Base-by-base conservation (phyloP, 1,140 invertebrate species). In the Drosophila nannoptera region DNA sequence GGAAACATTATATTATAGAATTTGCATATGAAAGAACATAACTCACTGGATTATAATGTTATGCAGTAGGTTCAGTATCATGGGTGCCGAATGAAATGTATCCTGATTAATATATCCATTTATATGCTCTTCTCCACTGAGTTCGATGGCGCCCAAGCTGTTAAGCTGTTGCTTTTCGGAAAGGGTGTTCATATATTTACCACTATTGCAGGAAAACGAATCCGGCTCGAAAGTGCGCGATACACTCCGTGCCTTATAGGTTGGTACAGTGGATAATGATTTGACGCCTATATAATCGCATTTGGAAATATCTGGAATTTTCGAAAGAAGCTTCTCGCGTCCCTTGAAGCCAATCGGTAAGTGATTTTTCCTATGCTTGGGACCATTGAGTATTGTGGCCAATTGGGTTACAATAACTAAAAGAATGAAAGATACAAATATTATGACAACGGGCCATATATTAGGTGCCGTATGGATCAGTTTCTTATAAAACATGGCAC, bases 401-500 rank as follows among this genome's bases (percentile, higher is more conserved):
- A 86, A 5, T 3, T 62, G 56, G 0, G 77, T 73, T 7, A 82
- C 58, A 6, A 76, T 35, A 3, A 77, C 66, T 7, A 88, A 78
- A n/a, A 88, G 42, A 22, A 88, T 31, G 6, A 76, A 67, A n/a
- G 73, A 66, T 2, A 67, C 42, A 2, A 81, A 69, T 32, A 88
- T 81, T 63, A 87, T 78, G 5, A 87, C 55, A 2, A 87, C 43
- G 2, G 87, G 83, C 72, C 87, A 81, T 0, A 84, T 43, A 68
- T 78, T 88, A 5, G 87, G 75, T 0, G 83, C 82, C 50, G 84
- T 66, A 50, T 86, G 72, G 6, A 82, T 72, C 64, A 88, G 72
- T n/a, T 82, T 88, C 38, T 88, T 88, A 32, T 73, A 87, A 16
- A 88, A 63, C 73, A 88, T 82, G 22, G 87, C 87, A 0, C 73